These are phyloP conservation scores for Baccha elongata DNA, from an alignment of 2,888 invertebrate species.

Conservation along the genomic window DNA sequence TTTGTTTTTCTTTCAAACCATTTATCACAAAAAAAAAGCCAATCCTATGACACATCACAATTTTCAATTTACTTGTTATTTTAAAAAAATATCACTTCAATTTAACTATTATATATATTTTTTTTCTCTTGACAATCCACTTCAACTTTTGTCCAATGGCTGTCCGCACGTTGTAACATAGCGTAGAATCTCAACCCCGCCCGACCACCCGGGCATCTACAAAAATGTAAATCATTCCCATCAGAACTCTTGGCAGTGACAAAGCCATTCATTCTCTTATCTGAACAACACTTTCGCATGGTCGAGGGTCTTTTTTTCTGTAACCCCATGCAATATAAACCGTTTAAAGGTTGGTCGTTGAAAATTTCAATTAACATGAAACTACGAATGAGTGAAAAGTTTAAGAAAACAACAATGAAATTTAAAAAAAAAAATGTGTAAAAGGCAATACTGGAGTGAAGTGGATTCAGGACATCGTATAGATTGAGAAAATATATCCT, in stretches of 20 bases:
- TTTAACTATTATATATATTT: slow-evolving; percentile 7
- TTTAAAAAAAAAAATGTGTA: background rate
- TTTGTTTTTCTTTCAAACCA: background rate
- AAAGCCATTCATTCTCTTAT: slow-evolving; percentile 64
- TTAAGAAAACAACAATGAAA: slow-evolving; percentile 36
- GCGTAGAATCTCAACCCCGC: background rate
- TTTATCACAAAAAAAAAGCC: background rate
- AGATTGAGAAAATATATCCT: slow-evolving; percentile 30
- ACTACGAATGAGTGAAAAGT: slow-evolving; percentile 53
- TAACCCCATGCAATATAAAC: slow-evolving; percentile 20
- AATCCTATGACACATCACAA: background rate
- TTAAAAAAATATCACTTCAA: background rate
- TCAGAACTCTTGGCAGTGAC: slow-evolving; percentile 67
- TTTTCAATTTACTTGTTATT: background rate
- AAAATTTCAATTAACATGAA: slow-evolving; percentile 71
- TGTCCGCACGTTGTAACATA: slow-evolving; percentile 13
- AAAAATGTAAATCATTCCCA: slow-evolving; percentile 65
- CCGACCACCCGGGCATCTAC: background rate
- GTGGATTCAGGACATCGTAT: slow-evolving; percentile 46
- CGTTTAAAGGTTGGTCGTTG: slow-evolving; percentile 41
- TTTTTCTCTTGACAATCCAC: slow-evolving; percentile 38
- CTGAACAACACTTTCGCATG: slow-evolving; percentile 61
- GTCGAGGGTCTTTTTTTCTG: slow-evolving; percentile 47
- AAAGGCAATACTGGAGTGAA: slow-evolving; percentile 13
- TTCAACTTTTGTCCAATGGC: slow-evolving; percentile 35